These are phyloP conservation scores for Calliscelio sp. DNA, from an alignment of 2,888 invertebrate genomes.

Conservation along the genomic window DNA sequence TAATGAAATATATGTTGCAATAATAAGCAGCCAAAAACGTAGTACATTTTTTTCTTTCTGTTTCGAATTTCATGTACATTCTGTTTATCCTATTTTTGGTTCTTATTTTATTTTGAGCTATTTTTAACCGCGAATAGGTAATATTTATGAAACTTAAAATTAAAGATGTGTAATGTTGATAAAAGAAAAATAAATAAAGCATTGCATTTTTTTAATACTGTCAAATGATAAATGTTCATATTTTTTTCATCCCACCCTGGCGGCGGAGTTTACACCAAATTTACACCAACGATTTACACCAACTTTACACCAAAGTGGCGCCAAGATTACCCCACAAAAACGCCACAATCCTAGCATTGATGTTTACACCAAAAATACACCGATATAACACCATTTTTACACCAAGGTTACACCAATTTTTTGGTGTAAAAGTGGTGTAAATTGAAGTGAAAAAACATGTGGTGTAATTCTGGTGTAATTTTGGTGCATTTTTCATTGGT, in stretches of 20 bases:
- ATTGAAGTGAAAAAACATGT: too few relatives aligned
- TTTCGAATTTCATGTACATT: slow-evolving; percentile 29
- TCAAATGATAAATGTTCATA: slow-evolving; percentile 17
- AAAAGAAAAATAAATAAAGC: slow-evolving; percentile 63
- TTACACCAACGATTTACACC: too few relatives aligned
- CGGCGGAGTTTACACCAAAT: too few relatives aligned
- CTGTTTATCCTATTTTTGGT: slow-evolving; percentile 36
- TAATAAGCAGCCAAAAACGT: slow-evolving; percentile 39
- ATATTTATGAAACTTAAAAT: slow-evolving; percentile 65
- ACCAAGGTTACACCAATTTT: too few relatives aligned
- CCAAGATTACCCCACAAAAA: too few relatives aligned
- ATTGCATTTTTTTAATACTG: slow-evolving; percentile 67
- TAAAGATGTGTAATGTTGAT: slow-evolving; percentile 68
- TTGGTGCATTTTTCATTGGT: too few relatives aligned
- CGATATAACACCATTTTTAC: too few relatives aligned
- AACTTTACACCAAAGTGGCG: too few relatives aligned
- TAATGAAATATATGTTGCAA: slow-evolving; percentile 54
- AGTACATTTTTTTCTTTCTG: not conserved
- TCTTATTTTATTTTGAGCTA: slow-evolving; percentile 42
- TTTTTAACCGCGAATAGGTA: slow-evolving; percentile 55
- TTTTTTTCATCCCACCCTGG: slow-evolving; percentile 27
- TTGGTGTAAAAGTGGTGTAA: too few relatives aligned
- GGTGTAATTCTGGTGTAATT: too few relatives aligned
- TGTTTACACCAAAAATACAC: too few relatives aligned
- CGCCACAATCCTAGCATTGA: too few relatives aligned